Conservation (phyloP, 2,113 vertebrate species). For the Amphiprion percula region DNA sequence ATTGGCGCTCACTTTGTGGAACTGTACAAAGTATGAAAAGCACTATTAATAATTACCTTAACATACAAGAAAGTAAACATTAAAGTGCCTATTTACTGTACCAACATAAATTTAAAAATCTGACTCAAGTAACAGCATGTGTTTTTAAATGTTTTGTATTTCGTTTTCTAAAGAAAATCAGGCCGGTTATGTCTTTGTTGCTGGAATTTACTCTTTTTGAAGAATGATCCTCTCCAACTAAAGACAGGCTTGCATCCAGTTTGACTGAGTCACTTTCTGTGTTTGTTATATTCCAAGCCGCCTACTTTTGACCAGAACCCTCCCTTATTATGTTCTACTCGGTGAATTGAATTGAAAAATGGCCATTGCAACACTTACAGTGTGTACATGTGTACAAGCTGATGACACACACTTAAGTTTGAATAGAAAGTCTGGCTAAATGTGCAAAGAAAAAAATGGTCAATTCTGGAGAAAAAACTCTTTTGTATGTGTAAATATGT, state of each 20-base stretch:
- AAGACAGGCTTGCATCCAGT: constrained; percentile 45
- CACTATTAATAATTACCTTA: too few relatives aligned
- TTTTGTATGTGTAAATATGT: background rate
- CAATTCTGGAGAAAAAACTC: too few relatives aligned
- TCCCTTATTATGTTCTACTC: constrained; percentile 26
- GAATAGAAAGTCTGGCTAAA: background rate
- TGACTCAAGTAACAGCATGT: too few relatives aligned
- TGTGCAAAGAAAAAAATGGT: too few relatives aligned
- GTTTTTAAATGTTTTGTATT: too few relatives aligned
- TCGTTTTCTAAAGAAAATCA: background rate
- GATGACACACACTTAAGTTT: background rate
- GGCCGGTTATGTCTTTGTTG: too few relatives aligned
- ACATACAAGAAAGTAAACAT: too few relatives aligned
- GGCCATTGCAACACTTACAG: background rate
- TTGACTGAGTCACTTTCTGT: constrained; percentile 49
- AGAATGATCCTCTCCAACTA: constrained; percentile 17
- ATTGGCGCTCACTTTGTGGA: too few relatives aligned
- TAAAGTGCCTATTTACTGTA: too few relatives aligned
- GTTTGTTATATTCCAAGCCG: constrained; percentile 38
- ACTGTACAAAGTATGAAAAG: too few relatives aligned
- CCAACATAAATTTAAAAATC: too few relatives aligned
- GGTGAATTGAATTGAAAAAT: constrained; percentile 13
- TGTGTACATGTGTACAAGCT: background rate
- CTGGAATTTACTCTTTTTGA: constrained; percentile 24
- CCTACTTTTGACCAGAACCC: constrained; percentile 41